Evolutionary conservation across 2,113 vertebrate genomes (phyloP).

Genomic region (Calyptomena viridis): DNA sequence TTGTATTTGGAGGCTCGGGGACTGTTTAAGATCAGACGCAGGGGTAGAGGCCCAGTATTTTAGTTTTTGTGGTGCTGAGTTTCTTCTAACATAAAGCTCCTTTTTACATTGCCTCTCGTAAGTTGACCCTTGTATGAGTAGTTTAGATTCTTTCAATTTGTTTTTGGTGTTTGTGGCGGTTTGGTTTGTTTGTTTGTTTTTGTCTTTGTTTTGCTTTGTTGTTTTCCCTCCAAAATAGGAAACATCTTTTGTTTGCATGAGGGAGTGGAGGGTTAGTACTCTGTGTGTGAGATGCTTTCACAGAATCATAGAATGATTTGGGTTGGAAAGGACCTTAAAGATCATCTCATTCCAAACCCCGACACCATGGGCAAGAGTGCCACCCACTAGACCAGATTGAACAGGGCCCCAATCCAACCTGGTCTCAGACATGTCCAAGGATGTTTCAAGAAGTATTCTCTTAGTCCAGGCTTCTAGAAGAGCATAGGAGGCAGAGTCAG

Average conservation of each 20-base stretch:
- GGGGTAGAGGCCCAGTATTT: not conserved
- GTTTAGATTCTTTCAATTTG: not conserved
- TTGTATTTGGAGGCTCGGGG: not conserved
- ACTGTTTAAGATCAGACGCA: not conserved
- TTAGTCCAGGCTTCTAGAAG: not conserved
- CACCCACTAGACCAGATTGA: not conserved
- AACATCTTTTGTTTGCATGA: not conserved
- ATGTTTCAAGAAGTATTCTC: not conserved
- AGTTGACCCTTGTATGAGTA: not conserved
- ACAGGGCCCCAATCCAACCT: not conserved
- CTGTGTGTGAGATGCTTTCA: not conserved
- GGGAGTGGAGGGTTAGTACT: not conserved
- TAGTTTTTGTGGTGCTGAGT: not conserved
- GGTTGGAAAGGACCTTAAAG: not conserved
- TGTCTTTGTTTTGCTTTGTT: not conserved
- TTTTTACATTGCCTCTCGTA: not conserved
- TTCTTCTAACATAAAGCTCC: not conserved
- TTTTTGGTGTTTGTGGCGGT: not conserved
- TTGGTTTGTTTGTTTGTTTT: not conserved
- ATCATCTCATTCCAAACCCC: not conserved
- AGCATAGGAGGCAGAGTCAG: not conserved
- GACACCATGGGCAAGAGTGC: not conserved
- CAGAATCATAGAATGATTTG: not conserved
- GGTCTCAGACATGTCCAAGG: not conserved
- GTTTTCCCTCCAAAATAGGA: not conserved